These are phyloP conservation scores for Thumatha senex DNA, from an alignment of 2,888 invertebrate genomes.

Conservation along the genomic window DNA sequence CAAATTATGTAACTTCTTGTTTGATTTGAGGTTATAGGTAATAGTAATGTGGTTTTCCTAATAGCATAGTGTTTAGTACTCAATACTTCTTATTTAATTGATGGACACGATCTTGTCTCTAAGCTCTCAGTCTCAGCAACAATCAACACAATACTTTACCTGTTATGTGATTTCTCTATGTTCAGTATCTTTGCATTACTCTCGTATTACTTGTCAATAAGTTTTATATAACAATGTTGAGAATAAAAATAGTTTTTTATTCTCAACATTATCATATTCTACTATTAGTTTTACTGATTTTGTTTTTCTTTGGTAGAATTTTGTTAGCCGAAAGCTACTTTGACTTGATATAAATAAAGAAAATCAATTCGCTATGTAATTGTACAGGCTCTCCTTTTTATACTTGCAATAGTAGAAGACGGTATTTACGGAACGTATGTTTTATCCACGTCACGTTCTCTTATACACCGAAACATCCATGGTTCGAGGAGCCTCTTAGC, in stretches of 20 bases:
- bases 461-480: background rate
- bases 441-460: constrained; percentile 2
- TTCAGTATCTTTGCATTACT: background rate
- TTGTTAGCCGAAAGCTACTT: too few relatives aligned
- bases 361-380: too few relatives aligned
- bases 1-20: constrained; percentile 25
- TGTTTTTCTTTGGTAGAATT: too few relatives aligned
- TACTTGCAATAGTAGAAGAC: too few relatives aligned
- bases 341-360: too few relatives aligned
- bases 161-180: background rate
- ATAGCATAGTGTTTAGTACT: constrained; percentile 1
- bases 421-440: background rate
- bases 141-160: background rate
- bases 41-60: constrained; percentile 35
- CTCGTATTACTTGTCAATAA: background rate
- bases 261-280: too few relatives aligned
- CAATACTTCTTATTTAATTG: constrained; percentile 15
- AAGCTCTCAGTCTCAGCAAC: constrained; percentile 7
- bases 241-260: too few relatives aligned
- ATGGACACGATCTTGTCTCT: constrained; percentile 12
- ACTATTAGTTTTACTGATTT: too few relatives aligned
- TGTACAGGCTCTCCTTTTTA: too few relatives aligned
- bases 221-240: background rate
- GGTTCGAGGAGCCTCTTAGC: background rate
- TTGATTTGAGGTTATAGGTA: constrained; percentile 17